Conservation (phyloP, 2,888 invertebrate species). For the Schizotus pectinicornis region DNA sequence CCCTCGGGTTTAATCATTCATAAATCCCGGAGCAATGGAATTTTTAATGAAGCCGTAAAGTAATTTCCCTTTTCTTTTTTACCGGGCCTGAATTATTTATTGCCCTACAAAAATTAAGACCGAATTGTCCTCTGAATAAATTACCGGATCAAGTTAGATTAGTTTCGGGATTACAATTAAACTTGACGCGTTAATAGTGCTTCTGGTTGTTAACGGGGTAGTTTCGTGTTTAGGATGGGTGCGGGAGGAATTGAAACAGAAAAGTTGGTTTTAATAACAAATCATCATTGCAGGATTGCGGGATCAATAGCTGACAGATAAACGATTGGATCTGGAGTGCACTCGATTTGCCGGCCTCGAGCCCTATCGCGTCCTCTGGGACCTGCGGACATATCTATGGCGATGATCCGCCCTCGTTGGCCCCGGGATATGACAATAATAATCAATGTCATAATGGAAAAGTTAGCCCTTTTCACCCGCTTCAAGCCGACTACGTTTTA, state of each 20-base stretch:
- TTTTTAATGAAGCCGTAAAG: background rate
- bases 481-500: conserved; percentile 16
- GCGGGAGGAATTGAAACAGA: conserved; percentile 3
- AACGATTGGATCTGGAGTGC: conserved; percentile 26
- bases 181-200: conserved; percentile 10
- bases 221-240: conserved; percentile 6
- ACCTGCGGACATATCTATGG: conserved; percentile 26
- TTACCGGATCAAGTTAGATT: conserved; percentile 20
- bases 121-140: conserved; percentile 8
- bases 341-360: conserved; percentile 25
- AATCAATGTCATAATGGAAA: conserved; percentile 29
- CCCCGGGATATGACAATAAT: conserved; percentile 28
- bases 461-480: conserved; percentile 21
- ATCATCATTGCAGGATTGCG: conserved; percentile 13
- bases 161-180: conserved; percentile 23
- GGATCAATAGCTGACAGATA: conserved; percentile 24
- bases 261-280: conserved; percentile 9
- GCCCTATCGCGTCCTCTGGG: conserved; percentile 24
- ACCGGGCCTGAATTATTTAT: background rate
- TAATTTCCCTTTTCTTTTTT: no score
- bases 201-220: background rate
- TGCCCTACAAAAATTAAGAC: background rate
- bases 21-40: background rate
- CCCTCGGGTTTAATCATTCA: conserved; percentile 14
- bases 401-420: conserved; percentile 26